phyloP scores from a whole-genome alignment of 92 coral and sea anemone species.

The Virgularia gustaviana region DNA sequence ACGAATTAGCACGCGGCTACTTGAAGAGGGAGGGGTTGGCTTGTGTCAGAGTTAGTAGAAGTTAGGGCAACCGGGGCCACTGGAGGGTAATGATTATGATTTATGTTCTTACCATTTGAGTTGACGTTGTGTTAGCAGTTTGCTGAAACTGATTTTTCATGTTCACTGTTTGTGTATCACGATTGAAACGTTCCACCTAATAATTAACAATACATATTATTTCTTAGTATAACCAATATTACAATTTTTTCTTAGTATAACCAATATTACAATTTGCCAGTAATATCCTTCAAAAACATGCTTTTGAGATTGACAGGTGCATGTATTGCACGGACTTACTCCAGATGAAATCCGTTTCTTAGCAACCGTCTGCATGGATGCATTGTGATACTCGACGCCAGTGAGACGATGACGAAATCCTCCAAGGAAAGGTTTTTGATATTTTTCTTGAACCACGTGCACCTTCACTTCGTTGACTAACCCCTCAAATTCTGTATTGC shows the following conservation, averaged over 20 bases:
- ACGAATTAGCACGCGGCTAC: too few relatives aligned
- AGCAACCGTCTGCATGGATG: constrained; percentile 77
- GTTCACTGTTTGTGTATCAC: constrained; percentile 87
- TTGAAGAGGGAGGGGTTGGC: too few relatives aligned
- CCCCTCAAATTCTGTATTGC: constrained; percentile 28
- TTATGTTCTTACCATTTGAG: constrained; percentile 92
- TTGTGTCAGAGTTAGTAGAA: too few relatives aligned
- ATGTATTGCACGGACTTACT: constrained; percentile 5
- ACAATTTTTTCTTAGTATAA: too few relatives aligned
- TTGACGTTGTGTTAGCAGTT: constrained; percentile 87
- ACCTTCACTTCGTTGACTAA: constrained; percentile 62
- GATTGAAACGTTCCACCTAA: constrained; percentile 72
- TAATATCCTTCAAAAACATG: too few relatives aligned
- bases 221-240: too few relatives aligned
- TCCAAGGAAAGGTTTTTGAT: constrained; percentile 80
- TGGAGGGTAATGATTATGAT: too few relatives aligned
- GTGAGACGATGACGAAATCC: constrained; percentile 86
- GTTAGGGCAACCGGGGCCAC: too few relatives aligned
- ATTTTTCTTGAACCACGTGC: constrained; percentile 63
- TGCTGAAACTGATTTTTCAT: constrained; percentile 75
- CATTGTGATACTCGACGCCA: constrained; percentile 88
- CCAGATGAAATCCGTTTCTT: constrained; percentile 81
- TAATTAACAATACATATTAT: too few relatives aligned
- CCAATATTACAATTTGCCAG: too few relatives aligned
- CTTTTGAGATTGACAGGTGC: too few relatives aligned